Percentiles rank a stretch among this genome's conserved stretches.
Evolutionary conservation across 1,140 invertebrate species (phyloP).

Genomic region (Popillia japonica): DNA sequence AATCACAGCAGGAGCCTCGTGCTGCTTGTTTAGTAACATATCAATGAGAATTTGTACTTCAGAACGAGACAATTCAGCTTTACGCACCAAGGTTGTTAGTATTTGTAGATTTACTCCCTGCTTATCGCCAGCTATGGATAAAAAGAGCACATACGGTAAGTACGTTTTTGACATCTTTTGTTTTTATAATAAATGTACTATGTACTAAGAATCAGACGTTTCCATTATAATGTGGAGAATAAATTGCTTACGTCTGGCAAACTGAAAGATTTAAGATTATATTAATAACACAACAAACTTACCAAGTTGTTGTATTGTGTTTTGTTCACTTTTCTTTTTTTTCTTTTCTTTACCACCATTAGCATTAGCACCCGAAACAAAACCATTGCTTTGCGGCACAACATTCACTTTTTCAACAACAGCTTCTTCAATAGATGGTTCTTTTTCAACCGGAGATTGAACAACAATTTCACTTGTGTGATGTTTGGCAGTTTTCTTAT

Average conservation of each 20-base stretch:
- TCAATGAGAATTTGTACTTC: slow-evolving; percentile 91
- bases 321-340: slow-evolving; percentile 65
- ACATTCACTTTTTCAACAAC: slow-evolving; percentile 28
- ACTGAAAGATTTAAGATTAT: background rate
- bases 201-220: too few relatives aligned
- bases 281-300: slow-evolving; percentile 42
- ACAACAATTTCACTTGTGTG: slow-evolving; percentile 37
- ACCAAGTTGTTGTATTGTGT: slow-evolving; percentile 64
- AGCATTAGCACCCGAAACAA: background rate
- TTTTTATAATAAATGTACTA: background rate
- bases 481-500: slow-evolving; percentile 55
- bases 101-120: slow-evolving; percentile 73
- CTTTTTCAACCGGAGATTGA: slow-evolving; percentile 39
- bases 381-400: background rate
- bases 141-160: slow-evolving; percentile 34
- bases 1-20: slow-evolving; percentile 75
- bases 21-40: slow-evolving; percentile 84
- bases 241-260: too few relatives aligned
- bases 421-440: slow-evolving; percentile 34
- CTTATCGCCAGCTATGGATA: slow-evolving; percentile 65
- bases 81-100: slow-evolving; percentile 77
- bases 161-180: background rate
- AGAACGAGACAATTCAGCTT: slow-evolving; percentile 79
- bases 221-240: too few relatives aligned
- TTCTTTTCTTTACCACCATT: slow-evolving; percentile 62